These are phyloP conservation scores for Agrilus planipennis DNA, from an alignment of 1,140 invertebrate genomes.

Conservation along the genomic window DNA sequence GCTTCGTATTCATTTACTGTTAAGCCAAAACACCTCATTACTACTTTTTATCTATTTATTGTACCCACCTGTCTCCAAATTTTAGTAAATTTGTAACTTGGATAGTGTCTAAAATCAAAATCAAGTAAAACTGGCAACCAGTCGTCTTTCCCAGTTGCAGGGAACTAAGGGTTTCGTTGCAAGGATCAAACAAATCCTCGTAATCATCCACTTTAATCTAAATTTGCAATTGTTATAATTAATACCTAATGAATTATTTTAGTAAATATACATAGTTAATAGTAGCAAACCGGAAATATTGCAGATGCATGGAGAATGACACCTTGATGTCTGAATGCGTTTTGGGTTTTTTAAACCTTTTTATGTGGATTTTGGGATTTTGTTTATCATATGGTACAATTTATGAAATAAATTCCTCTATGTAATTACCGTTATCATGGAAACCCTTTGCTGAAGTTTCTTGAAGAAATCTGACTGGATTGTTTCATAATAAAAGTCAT, in stretches of 20 bases:
- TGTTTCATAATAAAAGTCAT: too few species aligned
- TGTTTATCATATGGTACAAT: too few species aligned
- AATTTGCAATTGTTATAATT: constrained; percentile 15
- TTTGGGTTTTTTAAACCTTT: too few species aligned
- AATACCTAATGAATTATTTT: constrained; percentile 3
- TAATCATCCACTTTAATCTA: constrained; percentile 49
- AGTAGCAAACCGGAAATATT: neutral
- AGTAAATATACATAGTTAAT: neutral
- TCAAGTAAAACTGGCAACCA: constrained; percentile 57
- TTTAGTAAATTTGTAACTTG: constrained; percentile 50
- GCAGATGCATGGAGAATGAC: too few species aligned
- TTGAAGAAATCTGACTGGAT: too few species aligned
- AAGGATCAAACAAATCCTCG: constrained; percentile 52
- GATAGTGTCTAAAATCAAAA: constrained; percentile 58
- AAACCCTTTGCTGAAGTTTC: too few species aligned
- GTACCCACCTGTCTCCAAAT: constrained; percentile 51
- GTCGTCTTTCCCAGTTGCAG: constrained; percentile 44
- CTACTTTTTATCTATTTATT: constrained; percentile 1
- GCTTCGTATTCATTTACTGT: too few species aligned
- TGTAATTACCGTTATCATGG: too few species aligned
- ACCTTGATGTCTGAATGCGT: too few species aligned
- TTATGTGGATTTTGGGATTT: too few species aligned
- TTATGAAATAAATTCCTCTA: too few species aligned
- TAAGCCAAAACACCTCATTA: too few species aligned
- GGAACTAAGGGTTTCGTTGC: constrained; percentile 39